phyloP scores from a whole-genome alignment of 2,113 vertebrate species.

The Antidorcas marsupialis region DNA sequence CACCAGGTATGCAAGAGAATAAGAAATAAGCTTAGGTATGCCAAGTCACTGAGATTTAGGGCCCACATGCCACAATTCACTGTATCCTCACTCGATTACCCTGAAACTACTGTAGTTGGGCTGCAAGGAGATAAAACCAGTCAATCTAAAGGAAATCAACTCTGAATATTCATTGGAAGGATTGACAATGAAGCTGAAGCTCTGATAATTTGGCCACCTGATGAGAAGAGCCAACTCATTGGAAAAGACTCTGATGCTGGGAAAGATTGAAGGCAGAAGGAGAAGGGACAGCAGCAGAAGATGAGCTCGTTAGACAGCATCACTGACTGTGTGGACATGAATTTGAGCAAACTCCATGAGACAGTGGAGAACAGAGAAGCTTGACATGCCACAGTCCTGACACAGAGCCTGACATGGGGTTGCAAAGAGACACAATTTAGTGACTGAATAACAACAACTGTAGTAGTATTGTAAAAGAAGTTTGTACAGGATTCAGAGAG shows the following conservation, averaged over 20 bases:
- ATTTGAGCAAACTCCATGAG: not conserved
- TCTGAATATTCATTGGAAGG: not conserved
- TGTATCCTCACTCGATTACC: not conserved
- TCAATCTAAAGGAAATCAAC: not conserved
- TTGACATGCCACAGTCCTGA: not conserved
- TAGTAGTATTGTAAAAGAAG: not conserved
- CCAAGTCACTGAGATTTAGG: not conserved
- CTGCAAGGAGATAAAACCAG: not conserved
- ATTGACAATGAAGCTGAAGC: not conserved
- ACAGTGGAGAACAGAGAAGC: not conserved
- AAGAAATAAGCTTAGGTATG: not conserved
- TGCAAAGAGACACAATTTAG: not conserved
- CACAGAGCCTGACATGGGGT: not conserved
- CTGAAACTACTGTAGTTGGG: too few species aligned
- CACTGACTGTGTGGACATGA: not conserved
- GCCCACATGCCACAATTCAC: not conserved
- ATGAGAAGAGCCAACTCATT: not conserved
- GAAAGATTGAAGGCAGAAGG: not conserved
- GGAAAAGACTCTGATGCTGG: not conserved
- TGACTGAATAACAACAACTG: not conserved
- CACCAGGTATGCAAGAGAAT: not conserved
- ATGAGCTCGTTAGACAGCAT: not conserved
- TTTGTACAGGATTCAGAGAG: not conserved
- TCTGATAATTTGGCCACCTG: not conserved
- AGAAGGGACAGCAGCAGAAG: not conserved